phyloP scores from a whole-genome alignment of 2,113 vertebrate genomes.

The Delphinapterus leucas region DNA sequence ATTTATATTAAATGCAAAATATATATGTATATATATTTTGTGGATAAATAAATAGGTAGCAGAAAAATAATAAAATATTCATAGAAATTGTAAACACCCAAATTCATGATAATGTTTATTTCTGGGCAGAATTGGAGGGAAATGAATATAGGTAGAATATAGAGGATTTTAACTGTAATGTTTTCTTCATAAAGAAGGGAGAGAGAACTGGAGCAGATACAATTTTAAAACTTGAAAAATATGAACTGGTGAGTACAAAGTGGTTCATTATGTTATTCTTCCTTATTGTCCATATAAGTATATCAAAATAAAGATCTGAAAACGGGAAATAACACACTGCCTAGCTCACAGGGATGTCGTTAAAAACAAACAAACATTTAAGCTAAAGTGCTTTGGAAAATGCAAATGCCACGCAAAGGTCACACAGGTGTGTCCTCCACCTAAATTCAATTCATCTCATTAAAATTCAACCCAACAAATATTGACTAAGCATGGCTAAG shows the following conservation, averaged over 20 bases:
- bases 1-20: background rate
- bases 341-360: background rate
- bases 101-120: background rate
- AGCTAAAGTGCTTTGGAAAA: background rate
- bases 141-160: background rate
- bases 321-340: background rate
- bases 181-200: background rate
- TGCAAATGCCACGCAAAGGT: background rate
- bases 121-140: background rate
- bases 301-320: background rate
- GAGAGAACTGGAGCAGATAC: background rate
- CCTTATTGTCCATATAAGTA: background rate
- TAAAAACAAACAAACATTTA: background rate
- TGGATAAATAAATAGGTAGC: background rate
- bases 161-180: background rate
- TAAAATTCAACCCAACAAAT: background rate
- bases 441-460: background rate
- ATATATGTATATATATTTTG: background rate
- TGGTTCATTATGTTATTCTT: background rate
- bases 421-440: background rate
- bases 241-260: background rate
- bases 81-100: background rate
- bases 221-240: background rate
- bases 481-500: background rate
- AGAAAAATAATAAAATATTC: background rate